These are phyloP conservation scores for Theocolax elegans DNA, from an alignment of 1,140 invertebrate genomes.

Conservation along the genomic window DNA sequence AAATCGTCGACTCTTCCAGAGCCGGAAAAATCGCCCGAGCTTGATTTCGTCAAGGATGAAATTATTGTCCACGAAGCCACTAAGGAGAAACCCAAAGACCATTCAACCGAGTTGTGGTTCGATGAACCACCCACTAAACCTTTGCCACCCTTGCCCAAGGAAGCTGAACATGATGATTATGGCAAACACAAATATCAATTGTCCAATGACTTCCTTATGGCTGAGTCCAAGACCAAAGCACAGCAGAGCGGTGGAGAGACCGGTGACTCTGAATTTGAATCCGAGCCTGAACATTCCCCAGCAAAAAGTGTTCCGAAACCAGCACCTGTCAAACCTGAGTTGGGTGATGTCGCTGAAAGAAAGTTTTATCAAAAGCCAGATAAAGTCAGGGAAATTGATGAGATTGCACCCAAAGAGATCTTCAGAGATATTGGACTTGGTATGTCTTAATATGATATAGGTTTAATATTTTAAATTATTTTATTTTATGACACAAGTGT, in stretches of 20 bases:
- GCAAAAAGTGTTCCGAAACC: conserved; percentile 42
- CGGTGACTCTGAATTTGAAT: conserved; percentile 56
- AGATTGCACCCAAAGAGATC: conserved; percentile 74
- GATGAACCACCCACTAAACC: conserved; percentile 57
- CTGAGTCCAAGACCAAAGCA: conserved; percentile 27
- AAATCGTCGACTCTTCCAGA: conserved; percentile 47
- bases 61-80: conserved; percentile 34
- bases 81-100: conserved; percentile 17
- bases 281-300: conserved; percentile 57
- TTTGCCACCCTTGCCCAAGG: conserved; percentile 52
- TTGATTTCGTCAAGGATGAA: conserved; percentile 43
- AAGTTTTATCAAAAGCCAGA: conserved; percentile 18
- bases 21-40: conserved; percentile 46
- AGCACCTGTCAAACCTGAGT: conserved; percentile 30
- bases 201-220: conserved; percentile 36
- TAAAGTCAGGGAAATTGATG: conserved; percentile 54
- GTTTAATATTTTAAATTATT: too few relatives aligned
- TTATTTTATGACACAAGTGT: too few relatives aligned
- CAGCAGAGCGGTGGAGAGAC: conserved; percentile 49
- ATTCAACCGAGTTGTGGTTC: conserved; percentile 13
- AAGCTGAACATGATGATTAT: conserved; percentile 32
- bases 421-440: conserved; percentile 76
- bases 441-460: conserved; percentile 66
- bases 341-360: conserved; percentile 8
- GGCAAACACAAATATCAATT: conserved; percentile 40